Percentiles rank a stretch among this genome's conserved stretches.
phyloP scores from a whole-genome alignment of 1,140 invertebrate genomes.

The Lepidurus arcticus region DNA sequence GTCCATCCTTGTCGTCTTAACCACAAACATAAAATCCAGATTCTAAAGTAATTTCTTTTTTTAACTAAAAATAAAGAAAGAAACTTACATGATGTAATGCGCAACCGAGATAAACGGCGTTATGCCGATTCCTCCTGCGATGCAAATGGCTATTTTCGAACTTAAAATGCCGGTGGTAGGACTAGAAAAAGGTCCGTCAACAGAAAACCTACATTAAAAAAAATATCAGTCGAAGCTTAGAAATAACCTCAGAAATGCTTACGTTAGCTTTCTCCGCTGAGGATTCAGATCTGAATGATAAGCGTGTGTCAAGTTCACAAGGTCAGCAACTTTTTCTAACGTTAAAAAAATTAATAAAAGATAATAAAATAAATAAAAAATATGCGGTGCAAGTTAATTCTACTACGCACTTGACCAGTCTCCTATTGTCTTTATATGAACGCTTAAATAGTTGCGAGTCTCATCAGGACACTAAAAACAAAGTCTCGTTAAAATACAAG shows the following conservation, averaged over 20 bases:
- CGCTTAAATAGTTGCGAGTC: conserved; percentile 25
- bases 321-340: neutral
- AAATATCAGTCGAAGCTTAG: neutral
- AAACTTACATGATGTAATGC: conserved; percentile 29
- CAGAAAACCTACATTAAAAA: neutral
- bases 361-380: neutral
- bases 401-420: conserved; percentile 30
- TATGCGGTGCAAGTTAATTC: neutral
- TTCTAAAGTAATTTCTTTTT: neutral
- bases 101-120: conserved; percentile 13
- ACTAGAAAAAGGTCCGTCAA: conserved; percentile 30
- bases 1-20: conserved; percentile 29
- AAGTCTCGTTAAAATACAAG: neutral
- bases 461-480: conserved; percentile 27
- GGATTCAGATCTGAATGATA: neutral
- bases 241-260: neutral
- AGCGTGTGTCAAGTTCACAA: neutral
- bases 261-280: neutral
- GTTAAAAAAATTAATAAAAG: neutral
- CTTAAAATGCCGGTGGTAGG: neutral
- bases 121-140: conserved; percentile 26
- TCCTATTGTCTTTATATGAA: conserved; percentile 27
- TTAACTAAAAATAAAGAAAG: neutral
- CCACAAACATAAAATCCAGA: neutral
- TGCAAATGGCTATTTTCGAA: conserved; percentile 27